Conservation (phyloP, 2,888 invertebrate species). For the Stenodera caucasica region DNA sequence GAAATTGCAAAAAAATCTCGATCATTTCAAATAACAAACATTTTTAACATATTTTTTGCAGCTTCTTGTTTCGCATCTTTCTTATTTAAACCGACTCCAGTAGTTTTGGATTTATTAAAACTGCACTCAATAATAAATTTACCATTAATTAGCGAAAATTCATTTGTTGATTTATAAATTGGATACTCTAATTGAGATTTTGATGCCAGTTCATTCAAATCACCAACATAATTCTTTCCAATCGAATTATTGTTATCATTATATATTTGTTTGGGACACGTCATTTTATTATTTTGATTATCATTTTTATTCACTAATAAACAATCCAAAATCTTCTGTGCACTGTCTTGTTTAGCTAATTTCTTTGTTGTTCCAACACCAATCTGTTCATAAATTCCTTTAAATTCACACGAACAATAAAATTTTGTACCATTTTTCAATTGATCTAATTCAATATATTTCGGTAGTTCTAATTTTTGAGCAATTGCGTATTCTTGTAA, state of each 20-base stretch:
- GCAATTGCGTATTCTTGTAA: constrained; percentile 30
- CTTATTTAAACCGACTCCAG: constrained; percentile 29
- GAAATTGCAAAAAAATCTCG: too few species aligned
- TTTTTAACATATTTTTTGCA: constrained; percentile 29
- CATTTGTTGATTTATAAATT: constrained; percentile 18
- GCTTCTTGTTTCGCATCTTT: constrained; percentile 34
- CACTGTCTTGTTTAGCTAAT: constrained; percentile 33
- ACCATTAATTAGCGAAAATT: constrained; percentile 9
- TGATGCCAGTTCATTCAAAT: constrained; percentile 31
- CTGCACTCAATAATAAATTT: constrained; percentile 26
- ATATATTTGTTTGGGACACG: too few species aligned
- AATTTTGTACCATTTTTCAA: constrained; percentile 22
- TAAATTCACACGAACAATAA: constrained; percentile 17
- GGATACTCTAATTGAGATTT: constrained; percentile 21
- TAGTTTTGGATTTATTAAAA: constrained; percentile 19
- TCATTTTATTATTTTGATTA: not conserved
- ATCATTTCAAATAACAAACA: too few species aligned
- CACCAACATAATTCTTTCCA: constrained; percentile 30
- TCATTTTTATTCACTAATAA: not conserved
- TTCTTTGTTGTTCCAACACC: constrained; percentile 32
- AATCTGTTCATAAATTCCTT: not conserved
- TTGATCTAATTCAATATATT: constrained; percentile 19
- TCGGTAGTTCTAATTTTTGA: constrained; percentile 15
- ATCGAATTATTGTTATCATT: not conserved
- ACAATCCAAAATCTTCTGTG: constrained; percentile 24